These are phyloP conservation scores for Anoplopoma fimbria DNA, from an alignment of 2,113 vertebrate genomes.

Conservation along the genomic window DNA sequence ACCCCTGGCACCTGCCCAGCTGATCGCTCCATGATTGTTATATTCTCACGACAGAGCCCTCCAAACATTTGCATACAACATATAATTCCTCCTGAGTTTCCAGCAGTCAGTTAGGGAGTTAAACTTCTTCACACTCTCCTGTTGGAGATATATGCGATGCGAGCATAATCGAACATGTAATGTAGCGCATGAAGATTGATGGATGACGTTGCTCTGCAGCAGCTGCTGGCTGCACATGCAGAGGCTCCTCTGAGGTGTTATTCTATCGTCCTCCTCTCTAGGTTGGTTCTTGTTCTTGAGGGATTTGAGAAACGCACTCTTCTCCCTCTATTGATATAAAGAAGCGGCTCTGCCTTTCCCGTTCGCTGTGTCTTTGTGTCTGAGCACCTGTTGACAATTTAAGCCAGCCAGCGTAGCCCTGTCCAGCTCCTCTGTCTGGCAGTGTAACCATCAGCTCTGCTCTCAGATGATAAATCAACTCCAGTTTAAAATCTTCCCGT, in stretches of 20 bases:
- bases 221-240: conserved; percentile 43
- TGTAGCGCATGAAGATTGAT: conserved; percentile 23
- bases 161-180: neutral
- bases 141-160: neutral
- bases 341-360: neutral
- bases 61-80: neutral
- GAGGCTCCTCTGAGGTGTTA: conserved; percentile 15
- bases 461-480: conserved; percentile 59
- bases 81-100: neutral
- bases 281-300: conserved; percentile 14
- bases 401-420: conserved; percentile 12
- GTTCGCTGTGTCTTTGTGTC: neutral
- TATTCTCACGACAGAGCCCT: neutral
- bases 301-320: conserved; percentile 13
- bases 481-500: conserved; percentile 32
- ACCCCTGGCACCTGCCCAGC: conserved; percentile 5
- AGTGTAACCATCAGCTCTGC: conserved; percentile 23
- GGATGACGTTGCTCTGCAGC: conserved; percentile 15
- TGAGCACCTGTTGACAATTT: conserved; percentile 52
- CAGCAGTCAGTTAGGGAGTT: neutral
- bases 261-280: conserved; percentile 11
- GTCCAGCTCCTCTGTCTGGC: conserved; percentile 44
- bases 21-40: neutral
- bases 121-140: neutral
- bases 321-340: conserved; percentile 16